A percentile compares a stretch with the other conserved stretches of the same genome.
These are phyloP conservation scores for Salvelinus fontinalis DNA, from an alignment of 2,113 vertebrate species.

Conservation along the genomic window DNA sequence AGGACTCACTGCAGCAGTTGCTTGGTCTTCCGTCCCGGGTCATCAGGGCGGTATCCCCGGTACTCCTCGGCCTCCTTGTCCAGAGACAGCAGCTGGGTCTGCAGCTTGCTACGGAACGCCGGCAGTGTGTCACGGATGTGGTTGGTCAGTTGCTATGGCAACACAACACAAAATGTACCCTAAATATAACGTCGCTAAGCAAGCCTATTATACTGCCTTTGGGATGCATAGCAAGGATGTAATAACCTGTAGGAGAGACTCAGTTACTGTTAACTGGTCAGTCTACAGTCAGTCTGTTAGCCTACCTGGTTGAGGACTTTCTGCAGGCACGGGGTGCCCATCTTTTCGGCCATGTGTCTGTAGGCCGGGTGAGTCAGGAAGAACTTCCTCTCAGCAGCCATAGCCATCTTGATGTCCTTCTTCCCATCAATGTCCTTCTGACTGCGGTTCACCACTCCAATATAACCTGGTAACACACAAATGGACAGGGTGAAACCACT, in stretches of 20 bases:
- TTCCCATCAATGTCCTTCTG: conserved; percentile 89
- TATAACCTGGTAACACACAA: background rate
- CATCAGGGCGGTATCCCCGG: conserved; percentile 91
- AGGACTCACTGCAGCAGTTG: conserved; percentile 86
- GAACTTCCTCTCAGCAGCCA: conserved; percentile 85
- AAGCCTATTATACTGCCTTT: background rate
- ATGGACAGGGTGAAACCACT: conserved; percentile 62
- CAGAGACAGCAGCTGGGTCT: conserved; percentile 87
- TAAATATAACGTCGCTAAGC: background rate
- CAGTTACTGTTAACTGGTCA: background rate
- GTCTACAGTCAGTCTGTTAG: background rate
- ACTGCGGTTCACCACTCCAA: conserved; percentile 85
- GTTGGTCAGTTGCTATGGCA: conserved; percentile 90
- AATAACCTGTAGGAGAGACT: background rate
- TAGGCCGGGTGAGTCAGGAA: conserved; percentile 75
- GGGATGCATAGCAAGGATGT: background rate
- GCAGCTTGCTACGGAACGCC: conserved; percentile 89
- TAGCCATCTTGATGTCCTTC: conserved; percentile 83
- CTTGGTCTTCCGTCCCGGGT: conserved; percentile 94
- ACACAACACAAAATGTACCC: conserved; percentile 33
- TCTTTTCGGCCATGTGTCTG: conserved; percentile 82
- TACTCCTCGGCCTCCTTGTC: conserved; percentile 93
- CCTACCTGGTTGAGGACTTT: conserved; percentile 80
- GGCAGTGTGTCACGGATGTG: conserved; percentile 92
- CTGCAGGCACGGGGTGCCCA: conserved; percentile 85